These are phyloP conservation scores for Petrocephalus sullivani DNA, from an alignment of 2,797 vertebrate species.

Conservation along the genomic window DNA sequence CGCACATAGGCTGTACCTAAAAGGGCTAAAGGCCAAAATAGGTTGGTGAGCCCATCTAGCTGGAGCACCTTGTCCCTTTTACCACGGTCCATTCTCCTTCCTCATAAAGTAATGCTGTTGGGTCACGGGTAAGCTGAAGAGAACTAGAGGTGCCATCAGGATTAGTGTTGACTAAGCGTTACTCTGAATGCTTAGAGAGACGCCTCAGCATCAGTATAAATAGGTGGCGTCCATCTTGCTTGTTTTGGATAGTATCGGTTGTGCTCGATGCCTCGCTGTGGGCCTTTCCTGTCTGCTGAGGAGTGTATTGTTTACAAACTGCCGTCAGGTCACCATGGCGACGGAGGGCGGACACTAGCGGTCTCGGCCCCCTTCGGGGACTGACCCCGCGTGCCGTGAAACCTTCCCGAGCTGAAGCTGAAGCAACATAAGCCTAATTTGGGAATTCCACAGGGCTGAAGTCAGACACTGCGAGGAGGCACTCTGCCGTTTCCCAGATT, in stretches of 20 bases:
- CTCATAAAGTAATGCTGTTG: background rate
- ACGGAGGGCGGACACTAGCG: conserved; percentile 56
- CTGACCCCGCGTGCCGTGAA: conserved; percentile 61
- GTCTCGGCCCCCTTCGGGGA: conserved; percentile 49
- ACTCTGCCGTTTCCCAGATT: conserved; percentile 60
- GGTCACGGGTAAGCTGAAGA: background rate
- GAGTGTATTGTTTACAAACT: conserved; percentile 49
- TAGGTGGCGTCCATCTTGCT: background rate
- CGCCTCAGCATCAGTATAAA: background rate
- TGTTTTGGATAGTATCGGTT: background rate
- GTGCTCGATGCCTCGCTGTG: background rate
- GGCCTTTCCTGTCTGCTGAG: background rate
- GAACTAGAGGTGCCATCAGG: background rate
- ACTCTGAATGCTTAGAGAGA: background rate
- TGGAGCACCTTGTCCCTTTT: background rate
- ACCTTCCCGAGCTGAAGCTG: conserved; percentile 51
- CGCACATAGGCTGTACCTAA: background rate
- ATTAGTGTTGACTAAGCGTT: background rate
- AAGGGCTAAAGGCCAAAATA: background rate
- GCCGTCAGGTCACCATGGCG: conserved; percentile 40
- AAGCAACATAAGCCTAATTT: conserved; percentile 71
- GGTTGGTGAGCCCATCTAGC: background rate
- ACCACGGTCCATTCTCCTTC: background rate
- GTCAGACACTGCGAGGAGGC: conserved; percentile 63
- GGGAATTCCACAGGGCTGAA: conserved; percentile 78